Percentiles rank a stretch among this genome's conserved stretches.
Conservation (phyloP, 1,140 invertebrate genomes). For the Tetramorium alpestre region DNA sequence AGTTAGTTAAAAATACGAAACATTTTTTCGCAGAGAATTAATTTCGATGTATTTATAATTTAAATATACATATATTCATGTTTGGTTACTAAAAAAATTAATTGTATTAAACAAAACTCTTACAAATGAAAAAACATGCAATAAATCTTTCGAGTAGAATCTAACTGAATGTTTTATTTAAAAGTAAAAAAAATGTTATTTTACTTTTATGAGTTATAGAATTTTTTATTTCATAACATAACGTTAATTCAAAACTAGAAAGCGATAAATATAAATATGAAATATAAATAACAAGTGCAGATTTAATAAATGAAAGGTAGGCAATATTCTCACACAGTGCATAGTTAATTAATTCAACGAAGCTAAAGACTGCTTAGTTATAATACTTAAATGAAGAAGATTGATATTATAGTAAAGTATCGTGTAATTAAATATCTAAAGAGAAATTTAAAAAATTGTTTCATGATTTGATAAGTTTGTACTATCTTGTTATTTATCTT, state of each 20-base stretch:
- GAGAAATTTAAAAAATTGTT: conserved; percentile 20
- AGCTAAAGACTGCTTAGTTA: conserved; percentile 29
- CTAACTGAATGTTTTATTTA: background rate
- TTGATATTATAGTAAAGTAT: background rate
- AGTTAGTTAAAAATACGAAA: background rate
- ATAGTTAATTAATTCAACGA: conserved; percentile 25
- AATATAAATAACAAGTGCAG: conserved; percentile 2
- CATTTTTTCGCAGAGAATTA: background rate
- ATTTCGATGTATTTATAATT: background rate
- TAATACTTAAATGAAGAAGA: conserved; percentile 14
- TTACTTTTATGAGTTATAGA: background rate
- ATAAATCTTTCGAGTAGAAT: background rate
- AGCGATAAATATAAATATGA: background rate
- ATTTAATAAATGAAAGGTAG: conserved; percentile 1
- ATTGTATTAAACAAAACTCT: background rate
- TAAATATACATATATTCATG: background rate
- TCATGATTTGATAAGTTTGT: conserved; percentile 46
- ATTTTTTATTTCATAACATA: background rate
- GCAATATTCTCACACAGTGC: background rate
- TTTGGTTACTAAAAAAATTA: background rate
- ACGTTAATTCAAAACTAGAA: conserved; percentile 1
- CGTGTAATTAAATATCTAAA: conserved; percentile 22
- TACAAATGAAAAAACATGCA: background rate
- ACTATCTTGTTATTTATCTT: conserved; percentile 24
- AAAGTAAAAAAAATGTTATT: background rate